phyloP scores from a whole-genome alignment of 2,888 invertebrate genomes.

The Callyntrura sp. region DNA sequence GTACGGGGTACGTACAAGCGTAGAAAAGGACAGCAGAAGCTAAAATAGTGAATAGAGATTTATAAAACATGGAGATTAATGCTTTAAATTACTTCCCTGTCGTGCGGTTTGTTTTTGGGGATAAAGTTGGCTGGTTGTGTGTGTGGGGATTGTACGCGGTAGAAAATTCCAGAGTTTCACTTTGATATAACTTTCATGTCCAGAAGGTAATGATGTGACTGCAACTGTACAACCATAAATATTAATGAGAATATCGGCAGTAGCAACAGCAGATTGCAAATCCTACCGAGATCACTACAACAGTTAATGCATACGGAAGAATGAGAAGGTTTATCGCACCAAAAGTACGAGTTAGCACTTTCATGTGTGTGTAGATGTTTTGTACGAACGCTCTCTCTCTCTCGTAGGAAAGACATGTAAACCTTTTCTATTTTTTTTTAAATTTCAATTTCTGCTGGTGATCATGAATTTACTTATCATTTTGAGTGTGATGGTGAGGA shows the following conservation, averaged over 20 bases:
- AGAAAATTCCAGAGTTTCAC: slow-evolving; percentile 62
- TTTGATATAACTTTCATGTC: slow-evolving; percentile 66
- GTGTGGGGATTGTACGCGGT: background rate
- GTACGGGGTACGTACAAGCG: background rate
- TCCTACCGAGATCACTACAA: background rate
- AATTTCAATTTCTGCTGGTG: slow-evolving; percentile 28
- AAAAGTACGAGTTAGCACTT: no score
- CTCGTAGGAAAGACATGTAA: background rate
- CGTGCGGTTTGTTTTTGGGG: background rate
- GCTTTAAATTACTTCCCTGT: background rate
- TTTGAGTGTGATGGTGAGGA: background rate
- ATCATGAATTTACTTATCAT: slow-evolving; percentile 17
- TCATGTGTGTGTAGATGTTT: background rate
- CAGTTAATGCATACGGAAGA: background rate
- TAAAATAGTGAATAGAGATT: background rate
- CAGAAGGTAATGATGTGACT: slow-evolving; percentile 69
- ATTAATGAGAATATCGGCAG: slow-evolving; percentile 55
- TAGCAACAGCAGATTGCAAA: slow-evolving; percentile 36
- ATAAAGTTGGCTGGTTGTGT: slow-evolving; percentile 14
- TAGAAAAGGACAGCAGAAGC: background rate
- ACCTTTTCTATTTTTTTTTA: background rate
- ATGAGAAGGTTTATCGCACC: slow-evolving; percentile 29
- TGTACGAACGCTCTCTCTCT: no score
- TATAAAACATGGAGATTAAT: slow-evolving; percentile 7
- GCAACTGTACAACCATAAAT: slow-evolving; percentile 50